Base-by-base conservation (phyloP, 2,797 vertebrate genomes). In the Muscicapa comitata region DNA sequence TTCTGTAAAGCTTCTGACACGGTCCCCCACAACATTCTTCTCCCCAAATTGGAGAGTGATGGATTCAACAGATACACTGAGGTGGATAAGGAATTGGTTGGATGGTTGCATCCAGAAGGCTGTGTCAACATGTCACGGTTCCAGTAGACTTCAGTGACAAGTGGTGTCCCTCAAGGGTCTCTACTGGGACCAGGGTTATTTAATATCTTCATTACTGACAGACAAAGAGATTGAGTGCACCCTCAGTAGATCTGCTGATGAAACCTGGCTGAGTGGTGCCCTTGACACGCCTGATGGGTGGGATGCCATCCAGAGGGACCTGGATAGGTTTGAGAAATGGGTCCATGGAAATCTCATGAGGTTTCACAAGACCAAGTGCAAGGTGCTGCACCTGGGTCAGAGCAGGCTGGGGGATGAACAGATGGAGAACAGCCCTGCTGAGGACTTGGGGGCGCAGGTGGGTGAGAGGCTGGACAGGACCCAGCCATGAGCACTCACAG, bases 151-250 rank as follows among this genome's bases (percentile, higher is more conserved):
- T 70, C 45, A 59, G 26, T 17, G 21, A 13, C 25, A 59, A 42
- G 31, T 20, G 17, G 25, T 14, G 9, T 35, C 31, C 11, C n/a
- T 43, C 6, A 35, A 4, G 16, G 16, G 8, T 25, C 54, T 7
- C 2, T 20, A 25, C 43, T 45, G 20, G 43, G 19, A 45, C 43
- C 37, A 26, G 20, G 5, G 21, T 17, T 35, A 43, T 11, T 21
- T 14, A 31, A 7, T 70, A 31, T 31, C n/a, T 51, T 61, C 37
- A 51, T 17, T 61, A 17, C 10, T 3, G 26, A 37, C 37, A 29
- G 38, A 42, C 1, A 1, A 42, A 20, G 54, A 2, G 20, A 50
- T 8, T 0, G 0, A 31, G n/a, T 31, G 17, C 17, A 17, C 7
- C 11, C 14, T 61, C 55, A 51, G 9, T 26, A 70, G 4, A 3